Percentiles rank a stretch among this genome's conserved stretches.
These are phyloP conservation scores for Heliconius hewitsoni DNA, from an alignment of 1,140 invertebrate genomes.

Conservation along the genomic window DNA sequence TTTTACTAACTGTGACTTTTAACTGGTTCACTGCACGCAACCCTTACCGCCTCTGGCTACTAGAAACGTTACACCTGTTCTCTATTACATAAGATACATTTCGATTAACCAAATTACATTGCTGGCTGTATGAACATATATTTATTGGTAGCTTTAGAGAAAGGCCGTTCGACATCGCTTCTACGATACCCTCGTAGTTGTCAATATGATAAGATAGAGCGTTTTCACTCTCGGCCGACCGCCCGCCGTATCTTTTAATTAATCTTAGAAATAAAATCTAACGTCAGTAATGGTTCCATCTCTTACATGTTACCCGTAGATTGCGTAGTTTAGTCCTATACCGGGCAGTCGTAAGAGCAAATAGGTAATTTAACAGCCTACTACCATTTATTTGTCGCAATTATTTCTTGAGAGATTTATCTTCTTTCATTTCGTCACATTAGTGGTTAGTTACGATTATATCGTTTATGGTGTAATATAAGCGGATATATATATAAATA, in stretches of 20 bases:
- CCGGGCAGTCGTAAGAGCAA: conserved; percentile 43
- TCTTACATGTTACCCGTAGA: conserved; percentile 55
- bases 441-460: background rate
- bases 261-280: conserved; percentile 79
- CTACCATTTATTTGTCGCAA: conserved; percentile 15
- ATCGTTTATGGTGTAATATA: background rate
- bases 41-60: conserved; percentile 61
- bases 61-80: conserved; percentile 69
- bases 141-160: conserved; percentile 25
- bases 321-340: conserved; percentile 39
- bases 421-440: conserved; percentile 6
- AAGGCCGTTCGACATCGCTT: conserved; percentile 34
- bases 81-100: conserved; percentile 39
- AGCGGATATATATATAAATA: background rate
- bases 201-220: conserved; percentile 59
- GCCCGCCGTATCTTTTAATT: conserved; percentile 77
- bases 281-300: conserved; percentile 68
- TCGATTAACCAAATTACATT: conserved; percentile 42
- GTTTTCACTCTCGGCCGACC: conserved; percentile 70
- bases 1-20: conserved; percentile 54
- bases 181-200: conserved; percentile 44
- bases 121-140: conserved; percentile 33
- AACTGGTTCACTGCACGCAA: conserved; percentile 74
- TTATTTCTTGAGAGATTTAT: conserved; percentile 2
- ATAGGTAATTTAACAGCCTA: conserved; percentile 16